phyloP scores from a whole-genome alignment of 1,140 invertebrate genomes.

The Melanaphis sacchari region DNA sequence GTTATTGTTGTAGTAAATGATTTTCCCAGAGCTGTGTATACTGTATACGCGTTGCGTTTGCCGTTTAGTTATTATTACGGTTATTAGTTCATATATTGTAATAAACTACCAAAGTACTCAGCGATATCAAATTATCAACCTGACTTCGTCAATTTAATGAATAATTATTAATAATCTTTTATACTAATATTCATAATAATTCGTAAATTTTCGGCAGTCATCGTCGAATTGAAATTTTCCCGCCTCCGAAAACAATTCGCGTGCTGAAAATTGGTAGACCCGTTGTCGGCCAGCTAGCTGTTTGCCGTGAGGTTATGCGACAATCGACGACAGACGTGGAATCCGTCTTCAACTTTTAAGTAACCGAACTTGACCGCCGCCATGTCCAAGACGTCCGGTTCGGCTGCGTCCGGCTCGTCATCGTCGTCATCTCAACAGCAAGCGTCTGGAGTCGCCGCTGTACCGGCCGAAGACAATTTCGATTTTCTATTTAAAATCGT shows the following conservation, averaged over 20 bases:
- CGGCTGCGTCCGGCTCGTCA: conserved; percentile 19
- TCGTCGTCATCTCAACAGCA: background rate
- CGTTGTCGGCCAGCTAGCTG: background rate
- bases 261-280: background rate
- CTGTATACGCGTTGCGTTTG: no score
- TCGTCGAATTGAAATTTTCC: background rate
- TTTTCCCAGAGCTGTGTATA: background rate
- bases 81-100: background rate
- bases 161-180: background rate
- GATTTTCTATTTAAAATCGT: conserved; percentile 87
- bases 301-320: background rate
- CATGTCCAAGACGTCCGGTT: conserved; percentile 13
- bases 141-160: background rate
- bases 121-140: background rate
- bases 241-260: background rate
- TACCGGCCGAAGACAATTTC: conserved; percentile 72
- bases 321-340: background rate
- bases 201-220: background rate
- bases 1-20: background rate
- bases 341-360: background rate
- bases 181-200: background rate
- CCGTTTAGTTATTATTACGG: no score
- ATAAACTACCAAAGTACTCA: no score
- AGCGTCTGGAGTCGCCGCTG: background rate
- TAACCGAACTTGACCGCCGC: background rate